A percentile compares a stretch with the other conserved stretches of the same genome.
phyloP scores from a whole-genome alignment of 1,140 invertebrate species.

The Drosophila ohnishii region DNA sequence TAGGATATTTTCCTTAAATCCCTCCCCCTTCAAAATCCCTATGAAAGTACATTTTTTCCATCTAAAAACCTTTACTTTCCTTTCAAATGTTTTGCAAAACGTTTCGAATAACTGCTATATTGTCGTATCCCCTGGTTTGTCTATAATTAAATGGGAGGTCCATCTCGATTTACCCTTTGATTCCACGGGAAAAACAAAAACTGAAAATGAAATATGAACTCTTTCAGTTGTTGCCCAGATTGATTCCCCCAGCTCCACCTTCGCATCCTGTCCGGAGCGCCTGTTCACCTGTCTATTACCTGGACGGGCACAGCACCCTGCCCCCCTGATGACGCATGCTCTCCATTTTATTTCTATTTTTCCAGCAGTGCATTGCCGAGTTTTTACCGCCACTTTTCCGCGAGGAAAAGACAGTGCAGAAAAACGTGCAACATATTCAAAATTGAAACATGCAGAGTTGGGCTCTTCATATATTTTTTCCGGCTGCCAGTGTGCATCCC shows the following conservation, averaged over 20 bases:
- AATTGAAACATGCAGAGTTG: conserved; percentile 65
- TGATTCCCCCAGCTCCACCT: conserved; percentile 8
- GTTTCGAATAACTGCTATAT: neutral
- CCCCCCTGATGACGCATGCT: conserved; percentile 4
- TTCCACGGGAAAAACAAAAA: neutral
- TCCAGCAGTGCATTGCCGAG: conserved; percentile 19
- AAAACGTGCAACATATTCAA: conserved; percentile 59
- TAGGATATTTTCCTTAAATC: neutral
- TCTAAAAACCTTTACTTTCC: neutral
- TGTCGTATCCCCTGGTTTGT: conserved; percentile 3
- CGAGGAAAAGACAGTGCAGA: neutral
- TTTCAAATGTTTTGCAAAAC: neutral
- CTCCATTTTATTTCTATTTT: conserved; percentile 29
- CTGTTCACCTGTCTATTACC: conserved; percentile 37
- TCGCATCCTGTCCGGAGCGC: conserved; percentile 1
- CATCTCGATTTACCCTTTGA: conserved; percentile 25
- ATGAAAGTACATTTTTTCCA: neutral
- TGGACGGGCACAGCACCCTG: conserved; percentile 8
- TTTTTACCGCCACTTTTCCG: conserved; percentile 24
- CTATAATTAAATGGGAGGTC: conserved; percentile 18
- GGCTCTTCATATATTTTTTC: conserved; percentile 35
- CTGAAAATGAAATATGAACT: conserved; percentile 32
- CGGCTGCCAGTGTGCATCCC: conserved; percentile 19
- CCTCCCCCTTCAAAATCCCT: neutral
- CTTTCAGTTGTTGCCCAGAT: conserved; percentile 21